These are phyloP conservation scores for Xerus inauris DNA, from an alignment of 2,113 vertebrate genomes.

Conservation along the genomic window DNA sequence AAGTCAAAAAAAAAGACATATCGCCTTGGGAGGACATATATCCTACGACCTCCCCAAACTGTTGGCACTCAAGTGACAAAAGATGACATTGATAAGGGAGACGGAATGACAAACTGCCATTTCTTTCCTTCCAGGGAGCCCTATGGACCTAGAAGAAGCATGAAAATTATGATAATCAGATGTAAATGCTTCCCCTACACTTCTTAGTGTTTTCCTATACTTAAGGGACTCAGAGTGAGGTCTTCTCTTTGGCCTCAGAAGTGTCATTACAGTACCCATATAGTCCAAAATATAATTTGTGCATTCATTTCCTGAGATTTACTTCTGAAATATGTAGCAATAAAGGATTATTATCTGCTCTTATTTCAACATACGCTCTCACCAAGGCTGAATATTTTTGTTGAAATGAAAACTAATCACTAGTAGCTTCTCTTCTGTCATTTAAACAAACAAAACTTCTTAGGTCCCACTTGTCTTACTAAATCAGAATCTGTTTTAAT, in stretches of 20 bases:
- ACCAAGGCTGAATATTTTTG: not conserved
- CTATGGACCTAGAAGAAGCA: not conserved
- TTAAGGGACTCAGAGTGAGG: not conserved
- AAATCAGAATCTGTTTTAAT: not conserved
- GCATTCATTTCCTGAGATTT: not conserved
- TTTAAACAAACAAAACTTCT: not conserved
- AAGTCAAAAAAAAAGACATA: not conserved
- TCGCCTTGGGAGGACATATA: not conserved
- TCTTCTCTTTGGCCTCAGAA: not conserved
- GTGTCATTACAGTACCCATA: not conserved
- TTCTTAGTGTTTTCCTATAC: not conserved
- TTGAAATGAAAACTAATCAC: not conserved
- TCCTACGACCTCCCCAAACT: not conserved
- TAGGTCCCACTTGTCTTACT: not conserved
- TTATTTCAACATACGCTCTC: not conserved
- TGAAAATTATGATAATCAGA: not conserved
- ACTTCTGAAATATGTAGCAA: not conserved
- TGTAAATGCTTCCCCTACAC: not conserved
- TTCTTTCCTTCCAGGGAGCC: not conserved
- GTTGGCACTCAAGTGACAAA: not conserved
- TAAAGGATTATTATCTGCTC: not conserved
- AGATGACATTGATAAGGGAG: not conserved
- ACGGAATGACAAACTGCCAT: not conserved
- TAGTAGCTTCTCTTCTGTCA: not conserved
- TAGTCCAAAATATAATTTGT: not conserved